Conservation (phyloP, 2,888 invertebrate genomes). For the Imbricaverruca yamaguchii region DNA sequence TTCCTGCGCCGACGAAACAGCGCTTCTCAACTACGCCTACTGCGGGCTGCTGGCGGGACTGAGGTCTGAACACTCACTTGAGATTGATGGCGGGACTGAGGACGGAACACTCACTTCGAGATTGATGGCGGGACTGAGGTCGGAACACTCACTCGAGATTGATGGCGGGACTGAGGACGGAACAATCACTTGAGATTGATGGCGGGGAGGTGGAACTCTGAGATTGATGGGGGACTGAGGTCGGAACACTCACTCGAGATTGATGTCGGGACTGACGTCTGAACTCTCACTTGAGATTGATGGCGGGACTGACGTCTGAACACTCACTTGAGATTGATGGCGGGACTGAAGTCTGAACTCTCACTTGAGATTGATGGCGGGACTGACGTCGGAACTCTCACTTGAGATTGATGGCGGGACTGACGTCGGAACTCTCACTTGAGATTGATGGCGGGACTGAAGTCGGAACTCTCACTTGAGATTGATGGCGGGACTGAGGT, state of each 20-base stretch:
- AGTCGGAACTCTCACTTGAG: slow-evolving; percentile 43
- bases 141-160: slow-evolving; percentile 51
- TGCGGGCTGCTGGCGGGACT: too few relatives aligned
- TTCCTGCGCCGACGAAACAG: too few relatives aligned
- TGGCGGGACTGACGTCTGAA: slow-evolving; percentile 80
- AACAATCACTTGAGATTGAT: slow-evolving; percentile 59
- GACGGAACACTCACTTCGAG: slow-evolving; percentile 43
- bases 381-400: slow-evolving; percentile 66
- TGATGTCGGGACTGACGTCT: slow-evolving; percentile 87
- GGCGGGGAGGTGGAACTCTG: too few relatives aligned
- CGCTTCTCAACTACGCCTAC: too few relatives aligned
- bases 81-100: slow-evolving; percentile 74
- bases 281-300: slow-evolving; percentile 56
- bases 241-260: slow-evolving; percentile 47
- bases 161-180: slow-evolving; percentile 55
- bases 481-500: slow-evolving; percentile 65
- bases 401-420: slow-evolving; percentile 79
- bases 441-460: slow-evolving; percentile 71
- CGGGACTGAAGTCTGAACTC: slow-evolving; percentile 40
- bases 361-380: slow-evolving; percentile 68
- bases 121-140: slow-evolving; percentile 65
- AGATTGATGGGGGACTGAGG: too few relatives aligned
- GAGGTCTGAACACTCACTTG: neutral
- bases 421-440: slow-evolving; percentile 57
- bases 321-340: slow-evolving; percentile 61